These are phyloP conservation scores for Cynopterus sphinx DNA, from an alignment of 2,797 vertebrate genomes.

Conservation along the genomic window DNA sequence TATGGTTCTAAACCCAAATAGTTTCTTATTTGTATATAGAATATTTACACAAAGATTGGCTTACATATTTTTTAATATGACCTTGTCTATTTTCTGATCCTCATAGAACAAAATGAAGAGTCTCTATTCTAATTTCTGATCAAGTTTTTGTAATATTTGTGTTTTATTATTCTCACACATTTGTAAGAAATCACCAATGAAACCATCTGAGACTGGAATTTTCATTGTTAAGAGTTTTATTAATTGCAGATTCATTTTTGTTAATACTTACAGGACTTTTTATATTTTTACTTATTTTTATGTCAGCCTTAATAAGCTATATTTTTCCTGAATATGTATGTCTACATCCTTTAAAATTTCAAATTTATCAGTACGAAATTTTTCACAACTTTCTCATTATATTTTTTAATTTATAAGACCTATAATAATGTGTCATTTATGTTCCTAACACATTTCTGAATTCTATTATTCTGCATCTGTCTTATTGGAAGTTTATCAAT, in stretches of 20 bases:
- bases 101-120: background rate
- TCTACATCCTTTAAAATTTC: background rate
- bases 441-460: background rate
- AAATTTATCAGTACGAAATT: background rate
- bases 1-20: background rate
- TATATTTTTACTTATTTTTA: background rate
- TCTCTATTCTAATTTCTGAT: background rate
- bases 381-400: background rate
- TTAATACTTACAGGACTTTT: background rate
- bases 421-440: background rate
- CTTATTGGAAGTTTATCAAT: background rate
- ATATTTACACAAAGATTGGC: background rate
- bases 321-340: background rate
- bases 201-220: background rate
- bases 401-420: background rate
- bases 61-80: background rate
- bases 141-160: background rate
- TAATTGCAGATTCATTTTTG: background rate
- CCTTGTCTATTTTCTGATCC: background rate
- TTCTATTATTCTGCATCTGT: background rate
- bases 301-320: background rate
- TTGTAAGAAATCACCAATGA: background rate
- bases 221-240: background rate
- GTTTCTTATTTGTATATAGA: background rate
- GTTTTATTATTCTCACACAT: background rate